These are phyloP conservation scores for Oryzias sinensis DNA, from an alignment of 2,797 vertebrate genomes.

Conservation along the genomic window DNA sequence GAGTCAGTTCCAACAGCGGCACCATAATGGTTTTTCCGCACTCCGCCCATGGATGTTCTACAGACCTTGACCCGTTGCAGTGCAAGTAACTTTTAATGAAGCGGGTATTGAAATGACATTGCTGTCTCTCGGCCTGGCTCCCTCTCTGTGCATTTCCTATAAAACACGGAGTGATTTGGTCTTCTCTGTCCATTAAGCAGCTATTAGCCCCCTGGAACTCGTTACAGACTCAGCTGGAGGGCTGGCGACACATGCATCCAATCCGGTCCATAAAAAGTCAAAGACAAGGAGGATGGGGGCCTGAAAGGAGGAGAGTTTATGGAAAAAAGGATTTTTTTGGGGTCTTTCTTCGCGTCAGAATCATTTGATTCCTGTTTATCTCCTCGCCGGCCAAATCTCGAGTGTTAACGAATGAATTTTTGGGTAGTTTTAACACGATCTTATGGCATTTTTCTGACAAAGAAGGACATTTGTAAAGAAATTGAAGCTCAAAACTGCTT, in stretches of 20 bases:
- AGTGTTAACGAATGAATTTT: too few species aligned
- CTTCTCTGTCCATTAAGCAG: conserved; percentile 38
- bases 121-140: not conserved
- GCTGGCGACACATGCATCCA: conserved; percentile 35
- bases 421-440: too few species aligned
- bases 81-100: conserved; percentile 42
- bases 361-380: too few species aligned
- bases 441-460: too few species aligned
- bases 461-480: too few species aligned
- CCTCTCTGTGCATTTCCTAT: not conserved
- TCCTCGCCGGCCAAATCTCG: too few species aligned
- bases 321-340: not conserved
- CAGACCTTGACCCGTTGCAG: conserved; percentile 11
- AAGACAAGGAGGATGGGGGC: not conserved
- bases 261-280: not conserved
- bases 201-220: conserved; percentile 32
- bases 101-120: conserved; percentile 18
- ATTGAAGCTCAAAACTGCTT: too few species aligned
- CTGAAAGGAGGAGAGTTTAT: not conserved
- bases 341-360: too few species aligned
- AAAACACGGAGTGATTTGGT: conserved; percentile 9
- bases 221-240: conserved; percentile 30
- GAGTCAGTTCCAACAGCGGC: conserved; percentile 1
- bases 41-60: not conserved
- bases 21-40: not conserved